A percentile compares a stretch with the other conserved stretches of the same genome.
These are phyloP conservation scores for Urocitellus parryii DNA, from an alignment of 2,113 vertebrate species.

Conservation along the genomic window DNA sequence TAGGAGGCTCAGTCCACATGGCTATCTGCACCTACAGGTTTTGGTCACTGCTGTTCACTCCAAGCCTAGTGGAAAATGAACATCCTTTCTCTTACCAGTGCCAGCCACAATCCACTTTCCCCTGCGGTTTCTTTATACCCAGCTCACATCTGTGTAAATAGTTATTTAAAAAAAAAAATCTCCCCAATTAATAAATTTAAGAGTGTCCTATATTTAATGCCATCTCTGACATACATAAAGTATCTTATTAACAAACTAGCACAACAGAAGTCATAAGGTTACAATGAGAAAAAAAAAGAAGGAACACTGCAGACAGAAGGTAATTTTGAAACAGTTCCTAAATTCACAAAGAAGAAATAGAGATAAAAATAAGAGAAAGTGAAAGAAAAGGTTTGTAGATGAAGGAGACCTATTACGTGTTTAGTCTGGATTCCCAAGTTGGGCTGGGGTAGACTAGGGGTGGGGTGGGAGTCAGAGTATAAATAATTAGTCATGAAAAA, in stretches of 20 bases:
- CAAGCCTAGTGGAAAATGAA: neutral
- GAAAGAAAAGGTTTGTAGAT: neutral
- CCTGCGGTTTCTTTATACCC: neutral
- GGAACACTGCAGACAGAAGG: neutral
- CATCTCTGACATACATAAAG: neutral
- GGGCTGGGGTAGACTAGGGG: neutral
- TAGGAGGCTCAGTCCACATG: neutral
- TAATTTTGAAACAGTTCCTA: neutral
- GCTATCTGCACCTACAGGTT: neutral
- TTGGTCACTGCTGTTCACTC: neutral
- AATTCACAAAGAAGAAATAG: neutral
- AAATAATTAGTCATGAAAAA: neutral
- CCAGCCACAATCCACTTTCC: too few species aligned
- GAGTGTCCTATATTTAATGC: neutral
- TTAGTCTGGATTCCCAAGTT: neutral
- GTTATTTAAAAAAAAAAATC: too few species aligned
- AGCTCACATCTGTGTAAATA: neutral
- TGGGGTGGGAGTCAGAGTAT: neutral
- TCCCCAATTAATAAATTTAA: neutral
- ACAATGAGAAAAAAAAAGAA: neutral
- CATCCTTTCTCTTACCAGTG: neutral
- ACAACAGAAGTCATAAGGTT: neutral
- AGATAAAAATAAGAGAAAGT: neutral
- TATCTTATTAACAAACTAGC: neutral
- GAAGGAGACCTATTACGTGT: neutral